Evolutionary conservation across 2,113 vertebrate genomes (phyloP), one percentile per base, ranked within the genome.

Genomic region (Donacobius atricapilla): DNA sequence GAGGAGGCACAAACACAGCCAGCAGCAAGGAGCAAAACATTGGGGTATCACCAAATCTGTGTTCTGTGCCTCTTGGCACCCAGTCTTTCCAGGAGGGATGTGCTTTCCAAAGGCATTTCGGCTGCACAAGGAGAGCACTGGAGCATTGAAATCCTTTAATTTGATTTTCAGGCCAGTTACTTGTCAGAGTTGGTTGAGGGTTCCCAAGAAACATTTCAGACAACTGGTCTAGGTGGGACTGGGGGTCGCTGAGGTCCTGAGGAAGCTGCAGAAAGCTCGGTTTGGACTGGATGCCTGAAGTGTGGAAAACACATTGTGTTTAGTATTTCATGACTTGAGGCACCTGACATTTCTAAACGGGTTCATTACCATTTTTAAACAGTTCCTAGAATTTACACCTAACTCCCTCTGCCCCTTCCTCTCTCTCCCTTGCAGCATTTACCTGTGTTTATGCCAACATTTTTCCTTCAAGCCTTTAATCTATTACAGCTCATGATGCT

Each of bases 251-350:
- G 88, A 54, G 75, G 92, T 91, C 65, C 13, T 60, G 92, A 66
- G 48, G 96, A 63, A 76, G 14, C 56, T 73, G 87, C 65, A 42
- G 94, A 85, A 37, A 66, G 13, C 23, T 42, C 83, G 53, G 60
- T 87, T 88, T 85, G 94, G 60, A 45, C 42, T 47, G 90, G 86
- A 28, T 87, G 94, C 81, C 97, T 97, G 77, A 58, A 58, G 53
- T 5, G 14, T 63, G 57, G 42, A 64, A 81, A 87, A 53, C 66
- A 86, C 14, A 14, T 4, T 61, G 39, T 5, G 31, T 30, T 73
- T 51, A 53, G 40, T 20, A 39, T 68, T 87, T 72, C 7, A 30
- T 40, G 10, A 21, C n/a, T 50, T 24, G 37, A 69, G 28, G 51
- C 64, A 87, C 4, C 33, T 33, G 23, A 11, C 28, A 10, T 71